Evolutionary conservation across 2,888 invertebrate genomes (phyloP), one percentile per base, ranked within the genome.

Genomic region (Acrobasis consociella): DNA sequence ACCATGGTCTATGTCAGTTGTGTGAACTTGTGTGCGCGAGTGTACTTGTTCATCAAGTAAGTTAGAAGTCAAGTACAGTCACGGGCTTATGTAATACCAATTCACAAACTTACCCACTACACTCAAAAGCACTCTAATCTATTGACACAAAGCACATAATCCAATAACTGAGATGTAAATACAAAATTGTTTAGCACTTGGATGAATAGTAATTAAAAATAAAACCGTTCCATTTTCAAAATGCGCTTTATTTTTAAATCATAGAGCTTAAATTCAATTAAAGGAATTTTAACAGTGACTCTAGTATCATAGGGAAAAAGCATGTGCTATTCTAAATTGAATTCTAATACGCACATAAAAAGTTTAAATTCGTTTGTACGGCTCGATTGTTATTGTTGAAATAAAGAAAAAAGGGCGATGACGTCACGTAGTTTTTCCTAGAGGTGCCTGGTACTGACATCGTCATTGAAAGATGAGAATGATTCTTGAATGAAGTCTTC

Each of bases 1-100:
- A n/a, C n/a, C n/a, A n/a, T n/a, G n/a, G n/a, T n/a, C n/a, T n/a
- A n/a, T n/a, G n/a, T n/a, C n/a, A n/a, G n/a, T n/a, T n/a, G n/a
- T n/a, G n/a, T n/a, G n/a, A 2, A 13, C 15, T 74, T 80, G 63
- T 76, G 75, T 22, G 1, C 62, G 13, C 67, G 76, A 72, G 60
- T 74, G 80, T 87, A 90, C 90, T 67, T 69, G 87, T 86, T 82
- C 80, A 80, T 85, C 85, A 76, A 83, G 82, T 79, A 82, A 82
- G 75, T 85, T 83, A 80, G 82, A 80, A 85, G 87, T 90, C 87
- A 86, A 88, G 89, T 85, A 88, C 86, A 85, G 75, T 77, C 77
- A 71, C 67, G 0, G 69, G 75, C 78, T 87, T 87, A 85, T 82
- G 81, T 84, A 86, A 61, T 60, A 60, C 17, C 13, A 13, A 46